Evolutionary conservation across 2,113 vertebrate species (phyloP).

Genomic region (Brachyistius frenatus): DNA sequence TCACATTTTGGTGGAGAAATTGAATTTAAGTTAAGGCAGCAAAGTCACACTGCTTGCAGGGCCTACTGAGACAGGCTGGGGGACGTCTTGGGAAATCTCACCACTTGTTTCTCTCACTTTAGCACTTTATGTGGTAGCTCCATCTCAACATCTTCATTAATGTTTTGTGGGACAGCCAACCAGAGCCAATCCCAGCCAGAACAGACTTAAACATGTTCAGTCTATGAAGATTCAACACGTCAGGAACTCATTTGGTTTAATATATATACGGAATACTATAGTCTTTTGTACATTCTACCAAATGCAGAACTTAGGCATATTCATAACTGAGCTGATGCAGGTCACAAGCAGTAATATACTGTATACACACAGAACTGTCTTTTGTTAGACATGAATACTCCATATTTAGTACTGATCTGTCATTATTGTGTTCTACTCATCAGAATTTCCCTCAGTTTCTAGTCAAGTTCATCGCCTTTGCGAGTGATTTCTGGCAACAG

Average conservation of each 20-base stretch:
- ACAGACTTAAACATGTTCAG: conserved; percentile 1
- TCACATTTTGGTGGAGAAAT: conserved; percentile 22
- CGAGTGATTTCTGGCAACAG: conserved; percentile 66
- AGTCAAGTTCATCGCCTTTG: conserved; percentile 76
- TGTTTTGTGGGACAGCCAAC: conserved; percentile 27
- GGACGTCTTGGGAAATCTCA: conserved; percentile 34
- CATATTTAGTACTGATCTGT: conserved; percentile 81
- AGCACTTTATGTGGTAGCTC: conserved; percentile 28
- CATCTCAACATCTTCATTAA: conserved; percentile 36
- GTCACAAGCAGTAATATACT: conserved; percentile 9
- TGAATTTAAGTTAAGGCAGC: conserved; percentile 31
- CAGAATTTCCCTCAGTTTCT: conserved; percentile 78
- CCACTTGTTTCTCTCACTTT: conserved; percentile 43
- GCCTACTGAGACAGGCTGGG: conserved; percentile 12
- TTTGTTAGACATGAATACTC: conserved; percentile 67
- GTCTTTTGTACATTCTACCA: neutral
- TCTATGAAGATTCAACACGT: neutral
- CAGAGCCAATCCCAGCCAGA: conserved; percentile 7
- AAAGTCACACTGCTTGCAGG: conserved; percentile 27
- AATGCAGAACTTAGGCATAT: conserved; percentile 13
- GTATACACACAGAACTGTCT: conserved; percentile 58
- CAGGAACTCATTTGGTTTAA: neutral
- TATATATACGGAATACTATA: neutral
- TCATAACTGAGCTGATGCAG: conserved; percentile 10
- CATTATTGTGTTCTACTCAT: conserved; percentile 77